Evolutionary conservation across 2,888 invertebrate genomes (phyloP).

Genomic region (Tenthredo distinguenda): DNA sequence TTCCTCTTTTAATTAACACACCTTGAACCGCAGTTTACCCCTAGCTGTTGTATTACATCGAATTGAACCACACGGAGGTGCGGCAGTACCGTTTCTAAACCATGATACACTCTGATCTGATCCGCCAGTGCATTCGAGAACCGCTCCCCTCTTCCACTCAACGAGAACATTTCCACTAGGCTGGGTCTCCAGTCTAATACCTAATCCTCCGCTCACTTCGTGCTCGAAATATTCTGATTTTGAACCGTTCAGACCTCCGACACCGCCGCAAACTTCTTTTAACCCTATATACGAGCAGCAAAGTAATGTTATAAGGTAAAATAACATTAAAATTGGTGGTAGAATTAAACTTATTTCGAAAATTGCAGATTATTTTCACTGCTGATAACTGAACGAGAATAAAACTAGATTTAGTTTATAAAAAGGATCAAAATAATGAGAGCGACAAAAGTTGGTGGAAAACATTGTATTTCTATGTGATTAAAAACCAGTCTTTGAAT

Average conservation of each 20-base stretch:
- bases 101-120: conserved; percentile 70
- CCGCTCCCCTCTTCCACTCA: conserved; percentile 70
- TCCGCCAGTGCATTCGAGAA: conserved; percentile 70
- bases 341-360: neutral
- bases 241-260: conserved; percentile 67
- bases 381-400: too few species aligned
- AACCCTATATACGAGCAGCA: conserved; percentile 63
- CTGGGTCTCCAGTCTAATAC: conserved; percentile 68
- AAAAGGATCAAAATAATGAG: conserved; percentile 1
- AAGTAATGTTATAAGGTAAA: neutral
- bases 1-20: neutral
- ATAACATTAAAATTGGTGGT: neutral
- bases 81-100: conserved; percentile 71
- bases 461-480: conserved; percentile 42
- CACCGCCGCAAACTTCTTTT: conserved; percentile 68
- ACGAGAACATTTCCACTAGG: conserved; percentile 72
- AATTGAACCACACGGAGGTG: conserved; percentile 73
- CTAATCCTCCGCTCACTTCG: conserved; percentile 64
- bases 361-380: too few species aligned
- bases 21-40: conserved; percentile 63
- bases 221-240: conserved; percentile 67
- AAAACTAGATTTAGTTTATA: too few species aligned
- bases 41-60: conserved; percentile 71
- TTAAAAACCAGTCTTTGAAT: conserved; percentile 38
- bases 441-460: conserved; percentile 9